Evolutionary conservation across 2,797 vertebrate genomes (phyloP).

Genomic region (Spheniscus humboldti): DNA sequence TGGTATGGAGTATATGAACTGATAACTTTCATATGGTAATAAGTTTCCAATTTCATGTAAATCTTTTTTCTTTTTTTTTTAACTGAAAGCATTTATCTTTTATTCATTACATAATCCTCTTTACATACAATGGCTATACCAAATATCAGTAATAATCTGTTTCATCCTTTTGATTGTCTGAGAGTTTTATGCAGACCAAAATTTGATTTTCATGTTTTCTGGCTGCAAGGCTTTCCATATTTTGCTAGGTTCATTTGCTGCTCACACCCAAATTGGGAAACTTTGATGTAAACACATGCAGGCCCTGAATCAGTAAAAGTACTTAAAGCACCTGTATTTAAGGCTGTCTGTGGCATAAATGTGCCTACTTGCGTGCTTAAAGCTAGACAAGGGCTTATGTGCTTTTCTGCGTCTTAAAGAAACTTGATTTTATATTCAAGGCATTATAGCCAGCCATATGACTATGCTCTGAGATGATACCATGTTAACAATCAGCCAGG

Average conservation of each 20-base stretch:
- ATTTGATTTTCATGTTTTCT: slow-evolving; percentile 28
- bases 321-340: not conserved
- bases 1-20: slow-evolving; percentile 3
- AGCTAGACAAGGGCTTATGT: not conserved
- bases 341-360: not conserved
- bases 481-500: not conserved
- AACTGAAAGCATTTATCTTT: slow-evolving; percentile 38
- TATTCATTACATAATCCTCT: slow-evolving; percentile 57
- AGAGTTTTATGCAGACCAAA: not conserved
- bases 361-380: not conserved
- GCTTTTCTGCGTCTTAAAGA: not conserved
- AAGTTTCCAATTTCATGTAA: slow-evolving; percentile 45
- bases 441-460: not conserved
- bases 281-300: not conserved
- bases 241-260: not conserved
- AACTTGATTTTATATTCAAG: not conserved
- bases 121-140: not conserved
- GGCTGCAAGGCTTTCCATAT: not conserved
- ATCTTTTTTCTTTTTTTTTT: not conserved
- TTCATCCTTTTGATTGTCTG: slow-evolving; percentile 27
- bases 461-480: not conserved
- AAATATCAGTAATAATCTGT: slow-evolving; percentile 21
- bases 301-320: not conserved
- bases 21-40: slow-evolving; percentile 53
- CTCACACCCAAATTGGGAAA: not conserved